Evolutionary conservation across 1,140 invertebrate species (phyloP).

Genomic region (Mylabris phalerata): DNA sequence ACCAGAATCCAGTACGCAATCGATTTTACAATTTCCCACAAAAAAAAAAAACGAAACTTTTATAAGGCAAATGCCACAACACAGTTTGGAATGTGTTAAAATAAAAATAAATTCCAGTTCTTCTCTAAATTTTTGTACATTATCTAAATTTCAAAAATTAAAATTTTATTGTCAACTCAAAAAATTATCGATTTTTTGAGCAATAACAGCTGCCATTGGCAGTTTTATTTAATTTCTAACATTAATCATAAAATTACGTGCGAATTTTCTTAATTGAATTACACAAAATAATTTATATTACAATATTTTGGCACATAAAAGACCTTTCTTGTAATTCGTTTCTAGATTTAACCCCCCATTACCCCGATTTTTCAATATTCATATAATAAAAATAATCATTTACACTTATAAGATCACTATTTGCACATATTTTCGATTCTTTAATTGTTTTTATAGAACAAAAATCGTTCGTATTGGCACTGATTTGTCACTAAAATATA

Average conservation of each 20-base stretch:
- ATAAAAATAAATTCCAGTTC: constrained; percentile 29
- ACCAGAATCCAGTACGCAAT: constrained; percentile 3
- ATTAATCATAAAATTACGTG: constrained; percentile 2
- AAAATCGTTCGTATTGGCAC: constrained; percentile 28
- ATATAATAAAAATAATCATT: constrained; percentile 23
- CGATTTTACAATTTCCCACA: constrained; percentile 2
- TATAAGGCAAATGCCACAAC: constrained; percentile 12
- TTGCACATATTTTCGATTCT: constrained; percentile 10
- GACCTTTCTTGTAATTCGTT: neutral
- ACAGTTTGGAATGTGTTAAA: constrained; percentile 18
- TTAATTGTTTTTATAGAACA: neutral
- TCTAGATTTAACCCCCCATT: too few species aligned
- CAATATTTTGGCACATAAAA: constrained; percentile 28
- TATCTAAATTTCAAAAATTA: neutral
- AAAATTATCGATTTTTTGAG: constrained; percentile 5
- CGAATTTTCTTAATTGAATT: neutral
- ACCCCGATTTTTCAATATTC: neutral
- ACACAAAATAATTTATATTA: constrained; percentile 14
- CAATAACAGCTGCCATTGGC: constrained; percentile 24
- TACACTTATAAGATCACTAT: constrained; percentile 14
- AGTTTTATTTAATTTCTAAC: neutral
- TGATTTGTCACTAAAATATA: constrained; percentile 22
- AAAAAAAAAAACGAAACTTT: constrained; percentile 4
- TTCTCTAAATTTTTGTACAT: constrained; percentile 26
- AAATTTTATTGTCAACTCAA: constrained; percentile 9